A percentile compares a stretch with the other conserved stretches of the same genome.
These are phyloP conservation scores for Anorthoa munda DNA, from an alignment of 2,888 invertebrate genomes.

Conservation along the genomic window DNA sequence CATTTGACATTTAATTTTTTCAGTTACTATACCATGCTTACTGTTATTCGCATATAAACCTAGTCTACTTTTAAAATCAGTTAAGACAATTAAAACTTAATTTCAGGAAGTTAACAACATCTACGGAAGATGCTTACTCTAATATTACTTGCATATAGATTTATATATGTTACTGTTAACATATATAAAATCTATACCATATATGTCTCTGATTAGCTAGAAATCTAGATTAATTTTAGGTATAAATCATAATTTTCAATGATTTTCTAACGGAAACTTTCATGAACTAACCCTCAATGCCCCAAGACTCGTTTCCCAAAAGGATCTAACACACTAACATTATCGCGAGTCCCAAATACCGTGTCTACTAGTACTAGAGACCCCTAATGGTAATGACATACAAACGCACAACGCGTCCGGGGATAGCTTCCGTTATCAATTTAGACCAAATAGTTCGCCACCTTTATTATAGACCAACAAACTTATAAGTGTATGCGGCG, in stretches of 20 bases:
- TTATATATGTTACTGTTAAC: too few relatives aligned
- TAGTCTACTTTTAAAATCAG: neutral
- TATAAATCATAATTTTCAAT: neutral
- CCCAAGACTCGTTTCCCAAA: neutral
- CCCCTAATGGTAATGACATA: conserved; percentile 81
- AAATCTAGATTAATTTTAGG: too few relatives aligned
- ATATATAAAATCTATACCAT: too few relatives aligned
- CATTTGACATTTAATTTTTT: too few relatives aligned
- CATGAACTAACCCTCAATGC: neutral
- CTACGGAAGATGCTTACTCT: neutral
- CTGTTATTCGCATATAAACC: neutral
- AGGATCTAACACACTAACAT: conserved; percentile 55
- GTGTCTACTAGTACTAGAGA: conserved; percentile 75
- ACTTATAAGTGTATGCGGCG: neutral
- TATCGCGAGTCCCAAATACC: conserved; percentile 54
- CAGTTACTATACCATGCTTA: neutral
- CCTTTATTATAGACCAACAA: conserved; percentile 56
- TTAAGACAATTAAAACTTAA: neutral
- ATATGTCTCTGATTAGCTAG: too few relatives aligned
- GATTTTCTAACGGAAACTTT: neutral
- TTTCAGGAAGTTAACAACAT: neutral
- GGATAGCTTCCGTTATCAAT: conserved; percentile 81
- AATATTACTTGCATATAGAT: too few relatives aligned
- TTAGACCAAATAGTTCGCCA: conserved; percentile 77
- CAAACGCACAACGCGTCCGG: conserved; percentile 70